Base-by-base conservation (phyloP, 1,140 invertebrate genomes). In the Drosophila persimilis region DNA sequence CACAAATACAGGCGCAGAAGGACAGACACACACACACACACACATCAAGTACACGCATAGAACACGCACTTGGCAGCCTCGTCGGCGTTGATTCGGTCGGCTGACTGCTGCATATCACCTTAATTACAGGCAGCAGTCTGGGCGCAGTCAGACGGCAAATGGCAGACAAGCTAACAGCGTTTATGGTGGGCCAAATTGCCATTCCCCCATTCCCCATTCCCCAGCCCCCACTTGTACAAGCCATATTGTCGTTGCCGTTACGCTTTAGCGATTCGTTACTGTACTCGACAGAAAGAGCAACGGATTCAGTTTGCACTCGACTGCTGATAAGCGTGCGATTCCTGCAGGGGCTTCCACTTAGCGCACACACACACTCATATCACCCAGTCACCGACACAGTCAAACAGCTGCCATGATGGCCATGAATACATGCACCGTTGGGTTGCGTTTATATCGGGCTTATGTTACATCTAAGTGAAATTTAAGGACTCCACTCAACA, bases 381-480 rank as follows among this genome's bases (percentile, higher is more conserved):
- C 43, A 31, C 22, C 43, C 62, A 64, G 24, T 26, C 13, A 45
- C 39, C 50, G 44, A 35, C 54, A 54, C 35, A 39, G 41, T 54
- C 26, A 60, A 29, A 47, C 46, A 67, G 58, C 58, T 72, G 71
- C 50, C 77, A 55, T 74, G 64, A 81, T 74, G 81, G 73, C 77
- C 81, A 86, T 85, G 84, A 89, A 83, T 88, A 77, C 75, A 88
- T 88, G 83, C 78, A 75, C 67, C 79, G 83, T 86, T 79, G 78
- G 67, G 55, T 83, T 89, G 84, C 83, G 83, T 84, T 89, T 88
- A 88, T 84, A 73, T 70, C 75, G 67, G 79, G 86, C 81, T 88
- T 89, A 76, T 89, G 83, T 89, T 88, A 88, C 83, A 78, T 89
- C 84, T 88, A 88, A 88, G 83, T 88, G 83, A 88, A 88, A 88